phyloP scores from a whole-genome alignment of 2,888 invertebrate genomes.

The Julus scandinavius region DNA sequence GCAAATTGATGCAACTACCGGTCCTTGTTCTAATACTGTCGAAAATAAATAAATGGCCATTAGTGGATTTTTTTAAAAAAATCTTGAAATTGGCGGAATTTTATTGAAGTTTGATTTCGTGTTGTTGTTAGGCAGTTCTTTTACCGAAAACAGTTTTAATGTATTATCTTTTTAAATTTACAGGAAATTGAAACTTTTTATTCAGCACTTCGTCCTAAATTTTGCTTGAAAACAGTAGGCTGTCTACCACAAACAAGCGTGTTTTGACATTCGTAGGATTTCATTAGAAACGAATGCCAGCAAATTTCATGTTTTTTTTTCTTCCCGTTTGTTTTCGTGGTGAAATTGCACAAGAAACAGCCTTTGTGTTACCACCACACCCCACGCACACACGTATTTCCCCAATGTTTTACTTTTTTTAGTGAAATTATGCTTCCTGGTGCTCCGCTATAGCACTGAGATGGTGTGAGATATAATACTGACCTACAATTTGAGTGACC shows the following conservation, averaged over 20 bases:
- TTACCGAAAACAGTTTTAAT: too few species aligned
- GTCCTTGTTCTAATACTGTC: too few species aligned
- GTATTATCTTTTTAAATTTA: neutral
- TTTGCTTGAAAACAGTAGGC: slow-evolving; percentile 1
- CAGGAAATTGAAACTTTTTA: neutral
- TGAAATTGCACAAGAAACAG: neutral
- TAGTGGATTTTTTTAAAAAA: too few species aligned
- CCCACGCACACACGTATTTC: neutral
- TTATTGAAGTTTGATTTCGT: too few species aligned
- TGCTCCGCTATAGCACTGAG: neutral
- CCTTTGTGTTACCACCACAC: neutral
- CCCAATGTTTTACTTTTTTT: slow-evolving; percentile 2
- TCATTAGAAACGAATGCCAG: slow-evolving; percentile 4
- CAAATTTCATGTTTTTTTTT: neutral
- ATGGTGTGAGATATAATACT: neutral
- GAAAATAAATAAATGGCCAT: too few species aligned
- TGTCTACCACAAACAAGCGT: slow-evolving; percentile 1
- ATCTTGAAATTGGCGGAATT: too few species aligned
- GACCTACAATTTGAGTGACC: slow-evolving; percentile 18
- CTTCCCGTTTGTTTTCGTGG: neutral
- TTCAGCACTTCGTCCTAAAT: neutral
- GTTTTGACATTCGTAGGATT: neutral
- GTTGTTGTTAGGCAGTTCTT: too few species aligned
- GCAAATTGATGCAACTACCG: too few species aligned
- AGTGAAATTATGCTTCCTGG: neutral